Evolutionary conservation across 2,888 invertebrate species (phyloP).

Genomic region (Sarcophaga subvicina): DNA sequence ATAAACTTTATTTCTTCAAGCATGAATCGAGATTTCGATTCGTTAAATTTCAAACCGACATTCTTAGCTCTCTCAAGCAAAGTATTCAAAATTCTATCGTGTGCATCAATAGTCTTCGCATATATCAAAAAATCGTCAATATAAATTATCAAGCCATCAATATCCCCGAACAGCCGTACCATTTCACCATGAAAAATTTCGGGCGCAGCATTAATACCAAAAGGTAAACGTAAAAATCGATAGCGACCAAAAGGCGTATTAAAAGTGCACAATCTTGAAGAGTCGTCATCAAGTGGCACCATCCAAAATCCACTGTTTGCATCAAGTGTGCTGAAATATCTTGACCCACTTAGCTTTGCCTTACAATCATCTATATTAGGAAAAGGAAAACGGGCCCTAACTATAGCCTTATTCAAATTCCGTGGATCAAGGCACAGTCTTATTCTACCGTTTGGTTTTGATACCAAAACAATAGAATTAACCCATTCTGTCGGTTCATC

Average conservation of each 20-base stretch:
- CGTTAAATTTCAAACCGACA: slow-evolving; percentile 63
- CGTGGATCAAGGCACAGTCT: slow-evolving; percentile 67
- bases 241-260: slow-evolving; percentile 29
- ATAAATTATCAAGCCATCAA: slow-evolving; percentile 58
- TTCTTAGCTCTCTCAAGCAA: slow-evolving; percentile 2
- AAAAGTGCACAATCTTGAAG: slow-evolving; percentile 70
- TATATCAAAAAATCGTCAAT: slow-evolving; percentile 64
- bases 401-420: slow-evolving; percentile 63
- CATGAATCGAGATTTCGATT: slow-evolving; percentile 43
- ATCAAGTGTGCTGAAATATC: slow-evolving; percentile 55
- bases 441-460: slow-evolving; percentile 63
- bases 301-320: slow-evolving; percentile 70
- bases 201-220: slow-evolving; percentile 34
- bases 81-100: too few species aligned
- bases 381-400: slow-evolving; percentile 56
- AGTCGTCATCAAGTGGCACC: slow-evolving; percentile 67
- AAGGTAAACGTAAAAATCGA: slow-evolving; percentile 48
- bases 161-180: slow-evolving; percentile 51
- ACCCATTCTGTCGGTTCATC: slow-evolving; percentile 50
- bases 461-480: slow-evolving; percentile 42
- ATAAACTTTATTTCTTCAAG: slow-evolving; percentile 53
- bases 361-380: slow-evolving; percentile 58
- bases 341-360: slow-evolving; percentile 51
- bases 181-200: slow-evolving; percentile 40
- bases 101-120: neutral